These are phyloP conservation scores for Centrocercus urophasianus DNA, from an alignment of 2,113 vertebrate genomes.

Conservation along the genomic window DNA sequence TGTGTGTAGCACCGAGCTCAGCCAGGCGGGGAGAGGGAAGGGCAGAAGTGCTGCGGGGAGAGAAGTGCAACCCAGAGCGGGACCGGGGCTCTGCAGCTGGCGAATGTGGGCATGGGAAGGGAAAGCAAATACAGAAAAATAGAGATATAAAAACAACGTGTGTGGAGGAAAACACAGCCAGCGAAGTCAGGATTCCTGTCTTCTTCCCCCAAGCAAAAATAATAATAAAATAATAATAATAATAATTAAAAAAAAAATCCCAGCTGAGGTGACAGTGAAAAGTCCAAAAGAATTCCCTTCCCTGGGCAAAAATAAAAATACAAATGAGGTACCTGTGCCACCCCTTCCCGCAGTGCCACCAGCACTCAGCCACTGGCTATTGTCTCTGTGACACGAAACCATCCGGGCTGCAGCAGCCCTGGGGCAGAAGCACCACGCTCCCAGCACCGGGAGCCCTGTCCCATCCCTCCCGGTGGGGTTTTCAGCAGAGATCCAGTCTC, in stretches of 20 bases:
- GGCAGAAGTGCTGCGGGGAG: conserved; percentile 21
- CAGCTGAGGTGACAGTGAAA: conserved; percentile 33
- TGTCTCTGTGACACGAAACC: conserved; percentile 18
- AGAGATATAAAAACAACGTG: not conserved
- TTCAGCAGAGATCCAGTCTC: conserved; percentile 11
- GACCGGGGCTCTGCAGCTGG: not conserved
- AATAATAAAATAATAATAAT: not conserved
- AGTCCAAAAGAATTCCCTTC: conserved; percentile 19
- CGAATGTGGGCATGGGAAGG: not conserved
- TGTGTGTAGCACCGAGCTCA: conserved; percentile 38
- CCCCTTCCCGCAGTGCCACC: conserved; percentile 50
- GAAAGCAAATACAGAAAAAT: not conserved
- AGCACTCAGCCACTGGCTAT: conserved; percentile 24
- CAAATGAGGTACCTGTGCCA: conserved; percentile 59
- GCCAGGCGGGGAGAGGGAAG: not conserved
- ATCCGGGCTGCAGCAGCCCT: not conserved
- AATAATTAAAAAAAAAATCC: not conserved
- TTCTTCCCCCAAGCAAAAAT: not conserved
- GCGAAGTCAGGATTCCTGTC: not conserved
- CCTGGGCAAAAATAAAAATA: conserved; percentile 41
- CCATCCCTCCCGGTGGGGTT: not conserved
- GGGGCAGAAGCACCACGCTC: not conserved
- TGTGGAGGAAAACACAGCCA: not conserved
- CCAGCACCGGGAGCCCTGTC: not conserved
- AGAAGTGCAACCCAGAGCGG: not conserved